Percentiles rank a stretch among this genome's conserved stretches.
Evolutionary conservation across 2,113 vertebrate genomes (phyloP).

Genomic region (Opisthocomus hoazin): DNA sequence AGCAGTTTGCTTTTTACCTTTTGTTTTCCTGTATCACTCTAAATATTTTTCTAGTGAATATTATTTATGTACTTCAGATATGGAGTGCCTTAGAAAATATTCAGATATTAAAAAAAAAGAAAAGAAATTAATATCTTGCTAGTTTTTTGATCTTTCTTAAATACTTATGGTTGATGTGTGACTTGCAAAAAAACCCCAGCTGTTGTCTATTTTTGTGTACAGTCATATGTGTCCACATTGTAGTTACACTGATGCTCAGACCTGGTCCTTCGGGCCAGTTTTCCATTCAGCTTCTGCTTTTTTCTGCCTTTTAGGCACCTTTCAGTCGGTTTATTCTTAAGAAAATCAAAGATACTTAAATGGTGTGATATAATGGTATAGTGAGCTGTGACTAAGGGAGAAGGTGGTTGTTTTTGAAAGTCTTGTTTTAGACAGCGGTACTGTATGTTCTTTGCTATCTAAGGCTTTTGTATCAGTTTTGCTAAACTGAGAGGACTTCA

Average conservation of each 20-base stretch:
- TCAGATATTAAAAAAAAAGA: not conserved
- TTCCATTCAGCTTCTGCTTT: not conserved
- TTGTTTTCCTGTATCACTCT: not conserved
- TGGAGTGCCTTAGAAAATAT: not conserved
- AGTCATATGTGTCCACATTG: not conserved
- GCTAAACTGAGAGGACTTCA: not conserved
- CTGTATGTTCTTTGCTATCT: not conserved
- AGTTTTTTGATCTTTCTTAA: not conserved
- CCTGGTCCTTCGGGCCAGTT: not conserved
- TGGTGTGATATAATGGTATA: not conserved
- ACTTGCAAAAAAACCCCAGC: not conserved
- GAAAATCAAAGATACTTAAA: not conserved
- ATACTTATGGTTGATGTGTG: not conserved
- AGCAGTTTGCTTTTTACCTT: not conserved
- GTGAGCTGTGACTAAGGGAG: not conserved
- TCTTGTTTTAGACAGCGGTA: not conserved
- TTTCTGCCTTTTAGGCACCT: not conserved
- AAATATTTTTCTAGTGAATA: not conserved
- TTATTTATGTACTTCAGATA: not conserved
- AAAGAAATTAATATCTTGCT: not conserved
- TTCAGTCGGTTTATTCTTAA: not conserved
- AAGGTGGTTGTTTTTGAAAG: not conserved
- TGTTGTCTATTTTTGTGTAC: not conserved
- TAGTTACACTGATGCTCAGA: not conserved
- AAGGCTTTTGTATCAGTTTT: not conserved